Conservation (phyloP, 1,140 invertebrate genomes). For the Brachionus rubens region DNA sequence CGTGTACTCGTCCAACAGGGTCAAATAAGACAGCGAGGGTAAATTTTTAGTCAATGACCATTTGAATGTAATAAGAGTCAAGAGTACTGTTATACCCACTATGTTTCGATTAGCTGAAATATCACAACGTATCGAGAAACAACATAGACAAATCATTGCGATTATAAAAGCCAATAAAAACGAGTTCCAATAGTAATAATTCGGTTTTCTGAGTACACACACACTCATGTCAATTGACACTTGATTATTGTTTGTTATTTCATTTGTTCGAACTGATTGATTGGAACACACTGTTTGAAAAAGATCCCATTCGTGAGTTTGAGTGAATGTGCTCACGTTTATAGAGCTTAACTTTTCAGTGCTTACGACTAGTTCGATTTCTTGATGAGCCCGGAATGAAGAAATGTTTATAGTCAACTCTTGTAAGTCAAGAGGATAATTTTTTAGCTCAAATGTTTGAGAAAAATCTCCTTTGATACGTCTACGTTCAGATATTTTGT, state of each 20-base stretch:
- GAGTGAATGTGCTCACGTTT: slow-evolving; percentile 8
- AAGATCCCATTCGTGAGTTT: slow-evolving; percentile 26
- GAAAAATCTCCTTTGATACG: slow-evolving; percentile 23
- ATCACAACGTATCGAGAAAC: slow-evolving; percentile 22
- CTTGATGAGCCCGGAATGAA: not conserved
- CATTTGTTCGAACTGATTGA: not conserved
- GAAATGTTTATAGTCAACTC: slow-evolving; percentile 12
- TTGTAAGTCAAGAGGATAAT: slow-evolving; percentile 21
- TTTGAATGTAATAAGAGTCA: slow-evolving; percentile 36
- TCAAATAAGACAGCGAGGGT: slow-evolving; percentile 30
- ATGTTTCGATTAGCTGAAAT: not conserved
- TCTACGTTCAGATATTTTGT: slow-evolving; percentile 7
- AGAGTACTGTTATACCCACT: slow-evolving; percentile 9
- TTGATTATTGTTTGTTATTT: slow-evolving; percentile 5
- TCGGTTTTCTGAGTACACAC: slow-evolving; percentile 21
- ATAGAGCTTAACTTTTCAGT: slow-evolving; percentile 15
- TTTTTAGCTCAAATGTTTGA: slow-evolving; percentile 26
- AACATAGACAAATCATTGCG: slow-evolving; percentile 27
- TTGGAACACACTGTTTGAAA: slow-evolving; percentile 10
- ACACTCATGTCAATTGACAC: slow-evolving; percentile 9
- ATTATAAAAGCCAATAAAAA: slow-evolving; percentile 19
- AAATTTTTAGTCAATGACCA: slow-evolving; percentile 30
- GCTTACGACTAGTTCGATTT: not conserved
- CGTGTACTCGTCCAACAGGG: slow-evolving; percentile 9
- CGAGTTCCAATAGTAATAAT: slow-evolving; percentile 37